Evolutionary conservation across 2,797 vertebrate species (phyloP).

Genomic region (Gobio occitaniae): DNA sequence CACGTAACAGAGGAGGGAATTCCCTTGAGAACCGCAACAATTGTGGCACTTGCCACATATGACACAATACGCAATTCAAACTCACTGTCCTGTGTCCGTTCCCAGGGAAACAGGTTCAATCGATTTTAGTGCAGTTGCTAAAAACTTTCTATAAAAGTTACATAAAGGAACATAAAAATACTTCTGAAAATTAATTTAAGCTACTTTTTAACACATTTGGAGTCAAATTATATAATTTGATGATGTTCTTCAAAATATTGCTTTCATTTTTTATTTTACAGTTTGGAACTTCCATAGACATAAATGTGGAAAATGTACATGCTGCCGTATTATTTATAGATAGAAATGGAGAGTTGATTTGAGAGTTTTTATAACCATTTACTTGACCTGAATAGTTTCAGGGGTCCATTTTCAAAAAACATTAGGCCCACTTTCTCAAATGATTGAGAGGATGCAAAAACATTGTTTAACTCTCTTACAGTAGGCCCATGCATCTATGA

Average conservation of each 20-base stretch:
- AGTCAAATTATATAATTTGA: neutral
- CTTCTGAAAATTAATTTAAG: neutral
- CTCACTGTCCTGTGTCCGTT: neutral
- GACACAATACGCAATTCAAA: conserved; percentile 17
- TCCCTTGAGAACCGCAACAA: conserved; percentile 54
- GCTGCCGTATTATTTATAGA: neutral
- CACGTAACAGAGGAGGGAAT: conserved; percentile 23
- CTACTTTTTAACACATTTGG: neutral
- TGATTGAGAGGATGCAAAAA: neutral
- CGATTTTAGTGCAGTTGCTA: neutral
- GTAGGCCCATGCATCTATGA: neutral
- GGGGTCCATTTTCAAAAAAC: neutral
- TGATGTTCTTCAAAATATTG: neutral
- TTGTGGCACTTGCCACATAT: conserved; percentile 40
- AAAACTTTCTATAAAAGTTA: conserved; percentile 1
- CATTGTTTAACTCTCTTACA: neutral
- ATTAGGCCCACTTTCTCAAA: neutral
- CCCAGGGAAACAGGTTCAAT: neutral
- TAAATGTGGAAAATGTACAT: neutral
- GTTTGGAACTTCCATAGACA: neutral
- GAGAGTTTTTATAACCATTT: neutral
- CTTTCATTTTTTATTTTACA: neutral
- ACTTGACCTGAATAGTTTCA: neutral
- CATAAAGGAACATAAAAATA: neutral
- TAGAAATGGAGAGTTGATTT: neutral